Evolutionary conservation across 2,888 invertebrate species (phyloP).

Genomic region (Escarpia spicata): DNA sequence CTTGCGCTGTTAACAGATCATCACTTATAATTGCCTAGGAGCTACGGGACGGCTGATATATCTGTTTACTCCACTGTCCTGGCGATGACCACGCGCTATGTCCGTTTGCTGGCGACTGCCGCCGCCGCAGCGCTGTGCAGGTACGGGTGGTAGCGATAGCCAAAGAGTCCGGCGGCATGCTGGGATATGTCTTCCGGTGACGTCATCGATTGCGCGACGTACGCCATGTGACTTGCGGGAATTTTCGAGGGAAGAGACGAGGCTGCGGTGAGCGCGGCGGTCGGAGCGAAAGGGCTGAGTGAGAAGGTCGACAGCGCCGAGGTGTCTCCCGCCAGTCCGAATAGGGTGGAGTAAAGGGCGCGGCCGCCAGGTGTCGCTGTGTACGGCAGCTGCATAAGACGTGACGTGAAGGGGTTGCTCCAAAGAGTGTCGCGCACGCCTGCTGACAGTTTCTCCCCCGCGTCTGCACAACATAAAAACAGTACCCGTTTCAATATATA

Average conservation of each 20-base stretch:
- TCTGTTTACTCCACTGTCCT: conserved; percentile 9
- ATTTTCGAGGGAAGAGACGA: background rate
- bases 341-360: conserved; percentile 17
- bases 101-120: conserved; percentile 4
- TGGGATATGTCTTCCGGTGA: conserved; percentile 13
- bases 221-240: background rate
- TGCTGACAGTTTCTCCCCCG: conserved; percentile 1
- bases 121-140: conserved; percentile 14
- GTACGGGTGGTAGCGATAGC: conserved; percentile 33
- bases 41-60: background rate
- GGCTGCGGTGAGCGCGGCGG: background rate
- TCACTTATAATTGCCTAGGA: background rate
- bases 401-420: background rate
- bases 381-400: background rate
- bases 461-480: background rate
- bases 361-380: conserved; percentile 8
- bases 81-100: background rate
- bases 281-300: background rate
- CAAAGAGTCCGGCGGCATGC: conserved; percentile 27
- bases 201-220: background rate
- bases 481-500: background rate
- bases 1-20: conserved; percentile 16
- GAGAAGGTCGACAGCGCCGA: background rate
- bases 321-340: background rate
- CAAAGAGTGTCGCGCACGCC: background rate